These are phyloP conservation scores for Brenthis daphne DNA, from an alignment of 2,888 invertebrate species.

Conservation along the genomic window DNA sequence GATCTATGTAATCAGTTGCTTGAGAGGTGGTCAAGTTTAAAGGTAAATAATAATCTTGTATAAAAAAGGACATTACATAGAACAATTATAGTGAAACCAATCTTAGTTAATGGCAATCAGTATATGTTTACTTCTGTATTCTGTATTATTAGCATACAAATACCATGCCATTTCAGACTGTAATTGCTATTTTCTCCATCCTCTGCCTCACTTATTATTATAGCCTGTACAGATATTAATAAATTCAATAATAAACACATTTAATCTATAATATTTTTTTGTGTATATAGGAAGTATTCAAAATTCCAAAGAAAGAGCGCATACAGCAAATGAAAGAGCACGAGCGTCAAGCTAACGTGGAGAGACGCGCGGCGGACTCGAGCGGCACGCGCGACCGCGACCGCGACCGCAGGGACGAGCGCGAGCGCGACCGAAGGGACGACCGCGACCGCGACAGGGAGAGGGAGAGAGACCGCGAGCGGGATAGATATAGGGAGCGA, in stretches of 20 bases:
- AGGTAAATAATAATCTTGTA: constrained; percentile 56
- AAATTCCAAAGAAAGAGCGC: constrained; percentile 96
- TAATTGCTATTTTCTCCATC: no score
- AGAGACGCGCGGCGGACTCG: constrained; percentile 72
- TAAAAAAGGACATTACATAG: background rate
- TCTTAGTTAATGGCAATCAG: background rate
- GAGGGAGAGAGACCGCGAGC: constrained; percentile 53
- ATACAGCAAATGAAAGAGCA: constrained; percentile 98
- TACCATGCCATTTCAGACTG: no score
- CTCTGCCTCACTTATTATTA: no score
- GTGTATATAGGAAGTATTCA: constrained; percentile 83
- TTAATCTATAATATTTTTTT: background rate
- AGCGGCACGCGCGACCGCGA: constrained; percentile 70
- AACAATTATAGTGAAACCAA: background rate
- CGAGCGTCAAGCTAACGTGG: constrained; percentile 92
- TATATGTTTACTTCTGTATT: no score
- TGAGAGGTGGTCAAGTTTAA: constrained; percentile 88
- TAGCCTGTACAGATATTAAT: no score
- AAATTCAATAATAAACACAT: no score
- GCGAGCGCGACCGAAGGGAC: constrained; percentile 55
- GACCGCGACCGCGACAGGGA: constrained; percentile 53
- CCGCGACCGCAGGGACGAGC: constrained; percentile 47
- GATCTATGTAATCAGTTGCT: constrained; percentile 85
- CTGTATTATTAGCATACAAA: no score
- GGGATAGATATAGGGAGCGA: constrained; percentile 56